These are phyloP conservation scores for Drosophila tripunctata DNA, from an alignment of 2,888 invertebrate species.

Conservation along the genomic window DNA sequence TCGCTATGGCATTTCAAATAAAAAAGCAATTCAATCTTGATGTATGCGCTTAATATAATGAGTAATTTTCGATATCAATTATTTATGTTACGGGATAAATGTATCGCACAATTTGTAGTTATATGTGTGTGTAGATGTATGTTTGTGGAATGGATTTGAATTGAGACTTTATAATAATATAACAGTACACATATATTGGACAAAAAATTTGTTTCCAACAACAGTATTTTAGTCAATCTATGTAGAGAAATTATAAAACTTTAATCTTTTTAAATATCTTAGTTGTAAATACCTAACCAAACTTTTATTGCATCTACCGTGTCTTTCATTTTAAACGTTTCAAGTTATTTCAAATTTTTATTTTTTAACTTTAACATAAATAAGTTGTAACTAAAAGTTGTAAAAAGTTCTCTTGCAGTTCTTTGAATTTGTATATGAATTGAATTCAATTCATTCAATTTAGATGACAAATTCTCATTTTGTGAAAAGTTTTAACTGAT, in stretches of 20 bases:
- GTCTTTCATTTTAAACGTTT: too few species aligned
- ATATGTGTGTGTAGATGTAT: neutral
- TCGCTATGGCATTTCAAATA: slow-evolving; percentile 1
- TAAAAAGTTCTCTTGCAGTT: neutral
- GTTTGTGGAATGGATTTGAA: neutral
- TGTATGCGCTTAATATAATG: slow-evolving; percentile 28
- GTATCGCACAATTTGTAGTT: neutral
- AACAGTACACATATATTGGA: neutral
- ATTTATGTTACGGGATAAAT: slow-evolving; percentile 1
- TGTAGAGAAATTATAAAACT: too few species aligned
- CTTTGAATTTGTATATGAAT: too few species aligned
- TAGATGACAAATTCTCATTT: neutral
- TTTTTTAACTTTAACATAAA: too few species aligned
- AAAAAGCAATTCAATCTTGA: slow-evolving; percentile 37
- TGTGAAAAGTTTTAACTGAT: neutral
- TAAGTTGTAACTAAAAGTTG: too few species aligned
- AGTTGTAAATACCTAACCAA: too few species aligned
- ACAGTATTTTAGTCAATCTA: too few species aligned
- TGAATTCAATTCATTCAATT: too few species aligned
- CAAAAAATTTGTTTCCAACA: too few species aligned
- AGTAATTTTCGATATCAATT: slow-evolving; percentile 1
- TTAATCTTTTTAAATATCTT: too few species aligned
- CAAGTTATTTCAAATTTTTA: too few species aligned
- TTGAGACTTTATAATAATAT: neutral
- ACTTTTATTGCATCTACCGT: too few species aligned